Evolutionary conservation across 1,140 invertebrate genomes (phyloP).

Genomic region (Drosophila trapezifrons): DNA sequence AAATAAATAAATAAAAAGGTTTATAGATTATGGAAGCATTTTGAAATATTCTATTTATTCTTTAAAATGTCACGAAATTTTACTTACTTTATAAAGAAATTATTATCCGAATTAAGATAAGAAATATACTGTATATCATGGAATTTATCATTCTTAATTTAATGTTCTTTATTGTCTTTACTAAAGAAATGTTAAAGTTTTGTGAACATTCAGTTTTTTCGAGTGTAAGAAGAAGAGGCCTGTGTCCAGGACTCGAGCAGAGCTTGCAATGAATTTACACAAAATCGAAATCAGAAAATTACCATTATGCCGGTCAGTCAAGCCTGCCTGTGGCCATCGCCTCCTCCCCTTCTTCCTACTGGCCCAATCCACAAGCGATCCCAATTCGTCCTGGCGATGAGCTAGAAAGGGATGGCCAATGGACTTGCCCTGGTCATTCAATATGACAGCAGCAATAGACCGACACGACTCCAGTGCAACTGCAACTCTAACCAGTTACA

Average conservation of each 20-base stretch:
- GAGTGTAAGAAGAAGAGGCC: constrained; percentile 21
- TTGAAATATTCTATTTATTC: too few species aligned
- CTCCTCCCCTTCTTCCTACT: neutral
- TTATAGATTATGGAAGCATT: neutral
- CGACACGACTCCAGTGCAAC: constrained; percentile 52
- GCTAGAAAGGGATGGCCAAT: constrained; percentile 33
- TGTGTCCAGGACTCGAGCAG: constrained; percentile 24
- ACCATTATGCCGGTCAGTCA: constrained; percentile 72
- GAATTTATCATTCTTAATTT: neutral
- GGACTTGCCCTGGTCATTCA: constrained; percentile 50
- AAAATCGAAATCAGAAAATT: constrained; percentile 82
- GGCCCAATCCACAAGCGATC: constrained; percentile 3
- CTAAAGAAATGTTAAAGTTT: too few species aligned
- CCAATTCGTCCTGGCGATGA: constrained; percentile 16
- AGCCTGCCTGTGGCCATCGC: constrained; percentile 38
- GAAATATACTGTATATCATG: too few species aligned
- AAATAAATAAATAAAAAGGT: too few species aligned
- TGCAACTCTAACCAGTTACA: constrained; percentile 81
- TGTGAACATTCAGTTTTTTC: neutral
- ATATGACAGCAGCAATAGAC: constrained; percentile 67
- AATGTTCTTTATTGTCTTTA: too few species aligned
- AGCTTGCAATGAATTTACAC: constrained; percentile 79
- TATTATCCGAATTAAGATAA: too few species aligned
- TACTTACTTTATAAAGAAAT: too few species aligned
- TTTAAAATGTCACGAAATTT: too few species aligned